Evolutionary conservation across 2,113 vertebrate genomes (phyloP), one percentile per base, ranked within the genome.

Genomic region (Podarcis raffonei): DNA sequence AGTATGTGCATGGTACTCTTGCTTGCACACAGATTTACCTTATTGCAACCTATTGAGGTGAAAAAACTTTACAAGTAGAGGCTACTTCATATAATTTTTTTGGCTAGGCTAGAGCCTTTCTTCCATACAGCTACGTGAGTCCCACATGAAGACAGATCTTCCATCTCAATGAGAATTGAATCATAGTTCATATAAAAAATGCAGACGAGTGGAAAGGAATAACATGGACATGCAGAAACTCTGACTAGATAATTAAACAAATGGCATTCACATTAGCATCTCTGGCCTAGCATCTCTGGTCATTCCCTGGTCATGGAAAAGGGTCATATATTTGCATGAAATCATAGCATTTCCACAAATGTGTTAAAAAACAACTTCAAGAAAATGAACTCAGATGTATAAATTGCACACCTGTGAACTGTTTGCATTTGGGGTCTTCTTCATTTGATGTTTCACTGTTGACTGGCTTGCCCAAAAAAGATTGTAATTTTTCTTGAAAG

Each of bases 401-500:
- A 69, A 5, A 90, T 35, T 11, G 89, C 27, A 12, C 77, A 99
- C 98, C 98, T 97, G 97, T 96, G 86, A 98, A 96, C 11, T 94
- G 96, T 88, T 97, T 97, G 85, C 93, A 94, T 85, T 87, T 93
- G 37, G 79, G 42, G 27, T 76, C 66, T 83, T 86, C 93, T 69
- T 74, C 82, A 74, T 81, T 81, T 89, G 84, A 81, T 57, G 93
- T 91, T 90, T 94, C 94, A 77, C 85, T 86, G 89, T 92, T 91
- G n/a, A 84, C 81, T 71, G 97, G 96, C 15, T 91, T 96, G 35
- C 97, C 96, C 65, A 99, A 95, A 87, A 99, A 96, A 91, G 91
- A 93, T 2, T 97, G 96, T 80, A 99, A 94, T 90, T 98, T 98
- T 69, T 96, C 96, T 95, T 98, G 98, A 93, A 99, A 99, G 90